Base-by-base conservation (phyloP, 2,888 invertebrate species). In the Heliconius ismenius region DNA sequence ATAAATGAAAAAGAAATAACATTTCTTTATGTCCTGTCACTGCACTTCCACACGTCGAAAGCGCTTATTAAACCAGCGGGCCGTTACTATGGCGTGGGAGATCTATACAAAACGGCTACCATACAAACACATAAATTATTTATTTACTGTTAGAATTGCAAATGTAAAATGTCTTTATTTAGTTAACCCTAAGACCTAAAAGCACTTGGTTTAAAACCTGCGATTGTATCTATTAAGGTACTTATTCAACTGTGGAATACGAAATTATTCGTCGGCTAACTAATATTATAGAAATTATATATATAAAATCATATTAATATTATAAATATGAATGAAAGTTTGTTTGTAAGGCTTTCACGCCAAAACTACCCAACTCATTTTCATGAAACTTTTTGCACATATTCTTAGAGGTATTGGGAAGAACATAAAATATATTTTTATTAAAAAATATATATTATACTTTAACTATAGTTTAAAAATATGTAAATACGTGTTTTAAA, bases 51-150 rank as follows among this genome's bases (percentile, higher is more conserved):
- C 90, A 90, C 88, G 86, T 87, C 84, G 84, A 83, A 81, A 74
- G 70, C 73, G 75, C 79, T 73, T 78, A 80, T 83, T 81, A 86
- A 83, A 81, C 84, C 82, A 83, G 80, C 85, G 86, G 88, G 84
- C 91, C 91, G 92, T 92, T 92, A 92, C 82, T 84, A 82, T 84
- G 84, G 87, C 90, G 91, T 92, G 91, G 89, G 92, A 92, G 88
- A 88, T 86, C 83, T 85, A 87, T 88, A 90, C 91, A 91, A 92
- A 74, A 76, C 79, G 74, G 70, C 78, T 78, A 73, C 76, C 65
- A 78, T 78, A 68, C 74, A 76, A 79, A 79, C 67, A 70, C 74
- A 74, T 76, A 76, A 78, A 76, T 74, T 77, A 70, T 74, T 28
- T 68, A 79, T 76, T 63, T 68, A 79, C 77, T 63, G 77, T 78